These are phyloP conservation scores for Galaxias olidus DNA, from an alignment of 2,797 vertebrate genomes.

Conservation along the genomic window DNA sequence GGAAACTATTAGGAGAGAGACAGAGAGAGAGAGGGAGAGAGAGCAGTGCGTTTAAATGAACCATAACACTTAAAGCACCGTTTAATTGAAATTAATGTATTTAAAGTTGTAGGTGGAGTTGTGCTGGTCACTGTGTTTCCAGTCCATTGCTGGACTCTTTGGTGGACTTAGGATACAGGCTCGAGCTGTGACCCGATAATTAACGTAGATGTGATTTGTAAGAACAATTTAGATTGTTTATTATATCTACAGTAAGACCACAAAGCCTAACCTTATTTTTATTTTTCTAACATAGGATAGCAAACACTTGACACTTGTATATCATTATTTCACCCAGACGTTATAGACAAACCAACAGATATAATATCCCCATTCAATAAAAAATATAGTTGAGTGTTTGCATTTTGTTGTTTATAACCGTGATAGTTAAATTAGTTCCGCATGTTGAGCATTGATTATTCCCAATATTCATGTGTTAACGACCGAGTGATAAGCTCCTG, in stretches of 20 bases:
- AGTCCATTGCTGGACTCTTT: constrained; percentile 46
- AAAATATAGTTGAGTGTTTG: too few relatives aligned
- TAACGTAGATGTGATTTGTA: constrained; percentile 47
- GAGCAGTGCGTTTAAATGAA: constrained; percentile 49
- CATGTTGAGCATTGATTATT: constrained; percentile 64
- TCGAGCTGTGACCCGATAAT: constrained; percentile 53
- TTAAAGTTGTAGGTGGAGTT: constrained; percentile 56
- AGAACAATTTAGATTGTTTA: constrained; percentile 12
- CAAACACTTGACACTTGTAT: too few relatives aligned
- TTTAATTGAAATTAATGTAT: constrained; percentile 57
- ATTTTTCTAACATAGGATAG: too few relatives aligned
- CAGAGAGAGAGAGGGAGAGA: constrained; percentile 19
- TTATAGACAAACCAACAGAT: too few relatives aligned
- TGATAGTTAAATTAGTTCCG: constrained; percentile 71
- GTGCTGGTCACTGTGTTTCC: constrained; percentile 35
- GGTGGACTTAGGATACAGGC: constrained; percentile 53
- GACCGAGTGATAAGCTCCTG: constrained; percentile 49
- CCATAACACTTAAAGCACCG: constrained; percentile 58
- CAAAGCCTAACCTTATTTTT: too few relatives aligned
- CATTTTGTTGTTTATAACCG: too few relatives aligned
- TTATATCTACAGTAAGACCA: too few relatives aligned
- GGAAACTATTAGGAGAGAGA: constrained; percentile 68
- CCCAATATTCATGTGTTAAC: constrained; percentile 66
- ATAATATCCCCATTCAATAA: too few relatives aligned
- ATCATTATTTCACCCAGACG: too few relatives aligned